phyloP scores from a whole-genome alignment of 1,140 invertebrate species.

The Cotesia chilonis region DNA sequence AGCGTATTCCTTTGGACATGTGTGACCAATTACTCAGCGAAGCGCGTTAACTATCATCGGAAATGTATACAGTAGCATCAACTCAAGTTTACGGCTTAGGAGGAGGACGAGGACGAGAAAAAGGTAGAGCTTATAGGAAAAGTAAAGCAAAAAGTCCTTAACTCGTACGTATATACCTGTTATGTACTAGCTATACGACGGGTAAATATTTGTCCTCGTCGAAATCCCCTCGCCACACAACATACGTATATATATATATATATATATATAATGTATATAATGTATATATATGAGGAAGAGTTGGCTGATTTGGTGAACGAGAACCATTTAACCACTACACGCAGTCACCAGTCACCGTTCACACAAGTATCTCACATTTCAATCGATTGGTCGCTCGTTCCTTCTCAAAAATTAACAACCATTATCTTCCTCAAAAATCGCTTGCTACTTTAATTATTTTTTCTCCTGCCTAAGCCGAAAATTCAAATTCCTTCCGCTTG shows the following conservation, averaged over 20 bases:
- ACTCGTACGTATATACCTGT: conserved; percentile 15
- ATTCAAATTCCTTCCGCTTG: no score
- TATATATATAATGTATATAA: not conserved
- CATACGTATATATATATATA: not conserved
- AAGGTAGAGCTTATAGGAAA: not conserved
- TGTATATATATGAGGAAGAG: not conserved
- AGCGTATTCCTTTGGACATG: conserved; percentile 28
- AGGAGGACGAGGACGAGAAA: conserved; percentile 16
- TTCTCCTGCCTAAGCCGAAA: no score
- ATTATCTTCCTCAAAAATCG: no score
- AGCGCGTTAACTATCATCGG: conserved; percentile 24
- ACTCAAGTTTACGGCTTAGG: not conserved
- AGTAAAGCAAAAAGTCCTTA: conserved; percentile 4
- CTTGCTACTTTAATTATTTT: no score
- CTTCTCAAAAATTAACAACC: no score
- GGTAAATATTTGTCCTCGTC: conserved; percentile 32
- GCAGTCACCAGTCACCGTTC: no score
- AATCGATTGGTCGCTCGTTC: no score
- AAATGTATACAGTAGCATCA: no score
- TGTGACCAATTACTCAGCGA: conserved; percentile 35
- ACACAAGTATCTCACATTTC: no score
- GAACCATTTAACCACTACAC: no score
- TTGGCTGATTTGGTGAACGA: not conserved
- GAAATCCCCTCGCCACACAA: conserved; percentile 3
- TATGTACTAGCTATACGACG: conserved; percentile 4